Evolutionary conservation across 2,113 vertebrate species (phyloP), one percentile per base, ranked within the genome.

Genomic region (Camelus dromedarius): DNA sequence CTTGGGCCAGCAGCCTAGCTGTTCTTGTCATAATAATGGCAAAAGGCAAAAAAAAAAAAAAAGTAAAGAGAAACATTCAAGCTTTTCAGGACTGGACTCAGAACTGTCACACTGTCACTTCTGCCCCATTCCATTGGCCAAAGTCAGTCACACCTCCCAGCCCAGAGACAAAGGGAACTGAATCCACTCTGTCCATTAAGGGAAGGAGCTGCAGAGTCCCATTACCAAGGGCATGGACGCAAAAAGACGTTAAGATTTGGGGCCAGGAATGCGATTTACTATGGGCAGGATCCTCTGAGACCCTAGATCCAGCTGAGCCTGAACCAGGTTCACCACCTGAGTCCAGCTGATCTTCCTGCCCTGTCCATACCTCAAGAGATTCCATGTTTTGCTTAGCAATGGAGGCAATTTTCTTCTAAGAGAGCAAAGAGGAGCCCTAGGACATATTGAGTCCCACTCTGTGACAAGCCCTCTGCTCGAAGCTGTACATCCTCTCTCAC

Each of bases 221-320:
- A 18, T 80, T n/a, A 22, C 22, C 56, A 69, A 92, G 54, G 24
- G 6, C 6, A 0, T 24, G 18, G 6, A 18, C n/a, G 67, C 0
- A 6, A 20, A 56, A 20, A 73, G 16, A 22, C n/a, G 12, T 85
- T 22, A 30, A 75, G 50, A 35, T 12, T 22, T n/a, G 11, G 30
- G 50, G 52, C 64, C 58, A 83, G 35, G 28, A 28, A 56, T 8
- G 16, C 64, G 35, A 9, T n/a, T 30, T 38, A 6, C 67, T 19
- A 1, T 26, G 54, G 16, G 52, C 35, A 6, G 67, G 13, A 8
- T 50, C 58, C 0, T 26, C 12, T 32, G 62, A 91, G 26, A 11
- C n/a, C 16, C 42, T 79, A 11, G 56, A 42, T 22, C 50, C 46
- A 28, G 35, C 42, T 32, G 18, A 67, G 16, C 42, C 50, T 3